Percentiles rank a stretch among this genome's conserved stretches.
Conservation (phyloP, 2,113 vertebrate species). For the Helogale parvula region DNA sequence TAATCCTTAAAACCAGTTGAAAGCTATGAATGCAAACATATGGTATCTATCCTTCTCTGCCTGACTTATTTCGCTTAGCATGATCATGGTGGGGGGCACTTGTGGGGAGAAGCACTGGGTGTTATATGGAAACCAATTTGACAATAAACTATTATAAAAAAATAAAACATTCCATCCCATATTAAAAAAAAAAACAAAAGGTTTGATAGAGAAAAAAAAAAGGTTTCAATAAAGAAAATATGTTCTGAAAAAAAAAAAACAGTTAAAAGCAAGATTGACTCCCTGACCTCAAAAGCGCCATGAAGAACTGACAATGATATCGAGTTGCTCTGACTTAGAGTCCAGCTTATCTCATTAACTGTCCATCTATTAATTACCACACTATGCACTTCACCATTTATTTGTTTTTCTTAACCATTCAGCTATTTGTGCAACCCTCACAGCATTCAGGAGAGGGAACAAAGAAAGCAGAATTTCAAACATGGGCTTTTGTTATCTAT, state of each 20-base stretch:
- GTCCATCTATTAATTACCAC: neutral
- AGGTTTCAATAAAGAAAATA: no score
- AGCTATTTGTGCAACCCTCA: neutral
- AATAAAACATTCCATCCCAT: no score
- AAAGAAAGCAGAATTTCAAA: neutral
- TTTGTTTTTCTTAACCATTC: constrained; percentile 27
- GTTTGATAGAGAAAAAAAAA: no score
- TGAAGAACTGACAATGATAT: neutral
- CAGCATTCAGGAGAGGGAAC: neutral
- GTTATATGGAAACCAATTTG: no score
- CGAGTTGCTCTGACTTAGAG: neutral
- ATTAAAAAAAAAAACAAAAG: no score
- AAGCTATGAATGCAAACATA: neutral
- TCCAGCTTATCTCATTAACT: neutral
- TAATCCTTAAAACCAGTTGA: constrained; percentile 9
- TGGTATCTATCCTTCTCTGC: no score
- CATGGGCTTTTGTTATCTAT: constrained; percentile 34
- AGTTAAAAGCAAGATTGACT: neutral
- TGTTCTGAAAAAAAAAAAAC: no score
- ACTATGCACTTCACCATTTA: neutral
- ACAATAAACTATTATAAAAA: no score
- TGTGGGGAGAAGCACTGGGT: no score
- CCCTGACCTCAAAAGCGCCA: neutral
- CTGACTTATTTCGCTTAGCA: no score
- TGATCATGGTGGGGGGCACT: no score